Evolutionary conservation across 1,140 invertebrate species (phyloP), one percentile per base, ranked within the genome.

Genomic region (Diorhabda sublineata): DNA sequence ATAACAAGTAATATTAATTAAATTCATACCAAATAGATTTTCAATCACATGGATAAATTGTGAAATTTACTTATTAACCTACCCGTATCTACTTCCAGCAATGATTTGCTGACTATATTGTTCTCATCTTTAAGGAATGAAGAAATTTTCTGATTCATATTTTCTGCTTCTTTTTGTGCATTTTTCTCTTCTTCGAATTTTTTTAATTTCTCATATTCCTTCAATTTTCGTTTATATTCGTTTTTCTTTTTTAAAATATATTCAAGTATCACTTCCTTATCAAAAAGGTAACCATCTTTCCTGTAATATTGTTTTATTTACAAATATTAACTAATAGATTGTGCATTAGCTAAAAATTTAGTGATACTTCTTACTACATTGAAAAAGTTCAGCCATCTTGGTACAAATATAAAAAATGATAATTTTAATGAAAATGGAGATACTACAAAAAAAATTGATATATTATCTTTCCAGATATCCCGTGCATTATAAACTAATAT

Each of bases 171-270:
- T 69, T 89, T 78, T 81, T 91, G 86, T 77, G 84, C 79, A 26
- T 83, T 74, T 78, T 90, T 84, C 69, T 86, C 83, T 74, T 91
- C 84, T 70, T 94, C 87, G 74, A 89, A 88, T 73, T 90, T 88
- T 68, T 92, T 89, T 76, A 98, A 91, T 74, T 92, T 95, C 79
- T 98, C 94, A 83, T 92, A 99, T 80, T 96, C 93, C 80, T 98
- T 98, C 61, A 97, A 71, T 81, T 97, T 93, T 61, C 91, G 86
- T 11, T 89, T 89, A 74, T 95, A 94, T 82, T 98, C 96, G 76
- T 89, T 93, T 79, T 99, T 99, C 80, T 99, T 98, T 2, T 93
- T 88, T 45, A 99, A 87, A 64, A 99, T 93, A 75, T 99, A 99
- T 80, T 98, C 91, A 5, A 99, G 79, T 73, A 99, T 95, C 3